A percentile compares a stretch with the other conserved stretches of the same genome.
Conservation (phyloP, 2,113 vertebrate species). For the Hipposideros armiger region DNA sequence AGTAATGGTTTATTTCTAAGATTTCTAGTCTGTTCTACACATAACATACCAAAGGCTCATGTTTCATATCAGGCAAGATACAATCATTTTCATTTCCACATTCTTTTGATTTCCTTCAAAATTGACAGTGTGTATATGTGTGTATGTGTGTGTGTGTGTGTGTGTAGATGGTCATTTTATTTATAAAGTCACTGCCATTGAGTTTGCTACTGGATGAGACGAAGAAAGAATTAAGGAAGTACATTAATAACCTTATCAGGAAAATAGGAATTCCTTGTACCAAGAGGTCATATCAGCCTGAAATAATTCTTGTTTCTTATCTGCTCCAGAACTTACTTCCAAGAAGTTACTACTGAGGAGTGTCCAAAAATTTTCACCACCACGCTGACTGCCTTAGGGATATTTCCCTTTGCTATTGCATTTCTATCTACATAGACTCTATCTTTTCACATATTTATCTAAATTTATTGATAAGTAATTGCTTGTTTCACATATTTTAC, state of each 20-base stretch:
- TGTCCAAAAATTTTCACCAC: neutral
- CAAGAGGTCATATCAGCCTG: neutral
- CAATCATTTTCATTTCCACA: neutral
- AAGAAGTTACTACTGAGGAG: neutral
- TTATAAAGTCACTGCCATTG: neutral
- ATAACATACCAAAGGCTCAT: neutral
- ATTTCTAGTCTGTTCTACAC: neutral
- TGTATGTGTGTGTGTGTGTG: neutral
- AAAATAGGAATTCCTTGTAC: conserved; percentile 17
- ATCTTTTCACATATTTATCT: neutral
- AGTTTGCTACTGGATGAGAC: neutral
- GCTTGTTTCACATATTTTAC: neutral
- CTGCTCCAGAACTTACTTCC: neutral
- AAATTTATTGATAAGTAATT: conserved; percentile 22
- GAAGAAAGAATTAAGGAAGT: conserved; percentile 40
- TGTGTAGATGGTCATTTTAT: neutral
- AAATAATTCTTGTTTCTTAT: conserved; percentile 49
- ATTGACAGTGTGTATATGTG: neutral
- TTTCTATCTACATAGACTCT: neutral
- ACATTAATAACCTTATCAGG: neutral
- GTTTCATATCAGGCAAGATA: neutral
- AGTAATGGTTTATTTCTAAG: neutral
- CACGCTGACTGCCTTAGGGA: neutral
- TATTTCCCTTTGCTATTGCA: neutral
- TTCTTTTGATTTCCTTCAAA: conserved; percentile 38